Conservation (phyloP, 2,113 vertebrate genomes). For the Riparia riparia region DNA sequence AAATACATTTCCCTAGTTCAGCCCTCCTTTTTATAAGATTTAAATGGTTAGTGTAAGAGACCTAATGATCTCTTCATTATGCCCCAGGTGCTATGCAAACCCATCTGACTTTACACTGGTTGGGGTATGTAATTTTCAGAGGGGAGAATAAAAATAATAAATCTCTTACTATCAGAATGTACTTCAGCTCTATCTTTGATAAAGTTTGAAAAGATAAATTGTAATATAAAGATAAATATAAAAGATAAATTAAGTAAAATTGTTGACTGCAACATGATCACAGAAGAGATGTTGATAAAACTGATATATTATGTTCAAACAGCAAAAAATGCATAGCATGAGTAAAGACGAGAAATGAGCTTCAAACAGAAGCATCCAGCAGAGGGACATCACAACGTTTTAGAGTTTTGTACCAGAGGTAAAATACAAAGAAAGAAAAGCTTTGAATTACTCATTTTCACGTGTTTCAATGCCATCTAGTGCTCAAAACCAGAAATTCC, state of each 20-base stretch:
- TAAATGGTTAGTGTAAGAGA: not conserved
- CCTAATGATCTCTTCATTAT: not conserved
- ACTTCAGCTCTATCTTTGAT: not conserved
- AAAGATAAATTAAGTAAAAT: too few species aligned
- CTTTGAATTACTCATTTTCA: not conserved
- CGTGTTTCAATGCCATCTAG: conserved; percentile 37
- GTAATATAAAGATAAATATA: too few species aligned
- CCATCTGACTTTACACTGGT: not conserved
- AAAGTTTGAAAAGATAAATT: not conserved
- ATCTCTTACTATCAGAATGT: not conserved
- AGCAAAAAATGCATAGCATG: not conserved
- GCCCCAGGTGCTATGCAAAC: not conserved
- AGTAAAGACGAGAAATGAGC: not conserved
- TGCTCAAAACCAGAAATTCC: not conserved
- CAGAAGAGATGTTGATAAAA: not conserved
- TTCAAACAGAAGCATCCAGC: not conserved
- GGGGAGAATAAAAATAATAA: not conserved
- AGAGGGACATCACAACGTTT: not conserved
- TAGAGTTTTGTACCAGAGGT: not conserved
- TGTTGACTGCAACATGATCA: not conserved
- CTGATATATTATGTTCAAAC: not conserved
- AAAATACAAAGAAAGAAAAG: not conserved
- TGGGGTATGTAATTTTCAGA: not conserved
- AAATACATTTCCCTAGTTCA: not conserved
- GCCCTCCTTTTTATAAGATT: not conserved